Conservation (phyloP, 2,888 invertebrate species). For the Drosophila anomelani region DNA sequence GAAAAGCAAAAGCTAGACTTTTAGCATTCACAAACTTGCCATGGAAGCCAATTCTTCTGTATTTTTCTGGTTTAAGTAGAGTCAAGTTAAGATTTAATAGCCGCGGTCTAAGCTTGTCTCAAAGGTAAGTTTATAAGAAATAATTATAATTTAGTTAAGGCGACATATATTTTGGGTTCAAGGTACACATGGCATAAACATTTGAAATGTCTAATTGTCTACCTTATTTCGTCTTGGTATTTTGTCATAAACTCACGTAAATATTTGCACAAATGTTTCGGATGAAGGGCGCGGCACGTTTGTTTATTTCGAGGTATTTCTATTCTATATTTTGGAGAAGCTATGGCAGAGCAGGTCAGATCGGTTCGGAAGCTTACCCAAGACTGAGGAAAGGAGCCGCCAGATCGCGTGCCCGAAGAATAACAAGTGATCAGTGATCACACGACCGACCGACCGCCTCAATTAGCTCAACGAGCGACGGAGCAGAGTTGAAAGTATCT, state of each 20-base stretch:
- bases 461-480: conserved; percentile 55
- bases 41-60: not conserved
- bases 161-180: not conserved
- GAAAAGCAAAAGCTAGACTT: not conserved
- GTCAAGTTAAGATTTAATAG: not conserved
- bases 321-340: not conserved
- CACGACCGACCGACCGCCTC: conserved; percentile 52
- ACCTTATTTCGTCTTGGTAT: not conserved
- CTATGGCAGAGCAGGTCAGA: conserved; percentile 25
- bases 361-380: conserved; percentile 35
- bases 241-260: conserved; percentile 32
- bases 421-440: conserved; percentile 41
- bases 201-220: conserved; percentile 12
- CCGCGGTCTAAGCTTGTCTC: not conserved
- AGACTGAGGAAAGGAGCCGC: conserved; percentile 52
- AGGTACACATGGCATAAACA: not conserved
- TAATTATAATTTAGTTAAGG: no score
- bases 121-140: not conserved
- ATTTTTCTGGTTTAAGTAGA: not conserved
- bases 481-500: conserved; percentile 19
- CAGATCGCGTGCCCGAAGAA: conserved; percentile 59
- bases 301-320: conserved; percentile 4
- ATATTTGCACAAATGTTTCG: conserved; percentile 63
- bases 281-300: conserved; percentile 18
- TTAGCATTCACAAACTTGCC: not conserved